These are phyloP conservation scores for Mastomys natalensis DNA, from an alignment of 2,113 vertebrate genomes.

Conservation along the genomic window DNA sequence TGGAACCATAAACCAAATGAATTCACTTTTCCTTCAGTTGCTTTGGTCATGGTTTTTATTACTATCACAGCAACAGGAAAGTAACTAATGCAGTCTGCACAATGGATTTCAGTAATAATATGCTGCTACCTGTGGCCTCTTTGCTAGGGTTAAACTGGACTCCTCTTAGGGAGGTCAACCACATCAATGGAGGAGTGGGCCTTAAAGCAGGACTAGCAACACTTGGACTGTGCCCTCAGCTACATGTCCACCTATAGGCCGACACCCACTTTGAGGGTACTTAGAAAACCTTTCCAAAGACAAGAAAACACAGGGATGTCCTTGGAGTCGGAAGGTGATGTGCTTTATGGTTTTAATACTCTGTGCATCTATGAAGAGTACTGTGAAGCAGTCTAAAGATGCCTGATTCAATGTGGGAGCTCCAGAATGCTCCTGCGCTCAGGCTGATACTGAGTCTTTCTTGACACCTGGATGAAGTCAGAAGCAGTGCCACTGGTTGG, in stretches of 20 bases:
- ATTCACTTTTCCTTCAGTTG: background rate
- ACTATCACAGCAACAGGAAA: background rate
- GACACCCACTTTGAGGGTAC: fast-evolving
- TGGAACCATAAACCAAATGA: background rate
- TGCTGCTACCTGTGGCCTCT: background rate
- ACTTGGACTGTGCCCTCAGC: fast-evolving
- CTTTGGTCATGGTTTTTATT: background rate
- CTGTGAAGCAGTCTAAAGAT: background rate
- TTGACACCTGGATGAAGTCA: constrained; percentile 60
- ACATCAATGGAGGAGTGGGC: too few species aligned
- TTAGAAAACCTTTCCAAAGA: background rate
- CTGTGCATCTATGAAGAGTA: constrained; percentile 68
- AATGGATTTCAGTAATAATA: background rate
- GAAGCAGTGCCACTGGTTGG: background rate
- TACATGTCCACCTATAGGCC: fast-evolving
- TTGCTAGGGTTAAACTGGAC: fast-evolving
- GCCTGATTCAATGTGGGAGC: background rate
- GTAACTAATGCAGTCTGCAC: background rate
- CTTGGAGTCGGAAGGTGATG: background rate
- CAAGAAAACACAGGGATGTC: background rate
- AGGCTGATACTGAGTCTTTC: constrained; percentile 41
- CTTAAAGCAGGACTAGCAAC: background rate
- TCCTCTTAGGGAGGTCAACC: background rate
- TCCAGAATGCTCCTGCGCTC: background rate
- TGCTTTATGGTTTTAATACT: constrained; percentile 49